phyloP scores from a whole-genome alignment of 2,797 vertebrate species.

The Leptoclinus maculatus region DNA sequence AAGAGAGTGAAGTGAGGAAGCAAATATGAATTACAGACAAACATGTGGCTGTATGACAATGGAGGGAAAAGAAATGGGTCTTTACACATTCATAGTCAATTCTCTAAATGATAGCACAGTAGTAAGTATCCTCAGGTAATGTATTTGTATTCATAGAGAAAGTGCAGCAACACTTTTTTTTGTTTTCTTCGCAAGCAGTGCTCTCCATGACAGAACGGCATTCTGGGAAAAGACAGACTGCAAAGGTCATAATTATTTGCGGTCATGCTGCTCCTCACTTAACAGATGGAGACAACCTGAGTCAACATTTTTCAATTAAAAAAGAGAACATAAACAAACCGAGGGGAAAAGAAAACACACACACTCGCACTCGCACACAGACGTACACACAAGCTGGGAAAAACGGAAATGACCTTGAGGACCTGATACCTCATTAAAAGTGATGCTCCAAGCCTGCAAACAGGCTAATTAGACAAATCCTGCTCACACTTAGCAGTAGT shows the following conservation, averaged over 20 bases:
- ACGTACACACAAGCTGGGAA: constrained; percentile 63
- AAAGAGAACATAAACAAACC: constrained; percentile 77
- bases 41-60: constrained; percentile 56
- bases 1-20: constrained; percentile 59
- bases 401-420: constrained; percentile 82
- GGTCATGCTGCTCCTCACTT: constrained; percentile 78
- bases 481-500: constrained; percentile 76
- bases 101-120: constrained; percentile 59
- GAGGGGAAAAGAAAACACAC: constrained; percentile 66
- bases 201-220: constrained; percentile 53
- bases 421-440: constrained; percentile 85
- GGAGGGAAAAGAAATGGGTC: constrained; percentile 58
- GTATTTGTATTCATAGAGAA: constrained; percentile 70
- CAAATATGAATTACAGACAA: constrained; percentile 77
- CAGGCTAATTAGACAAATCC: constrained; percentile 82
- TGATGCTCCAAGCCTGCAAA: constrained; percentile 78
- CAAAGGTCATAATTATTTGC: constrained; percentile 82
- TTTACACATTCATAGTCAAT: constrained; percentile 73
- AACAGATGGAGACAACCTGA: constrained; percentile 84
- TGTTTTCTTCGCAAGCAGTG: constrained; percentile 23
- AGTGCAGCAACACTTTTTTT: constrained; percentile 42
- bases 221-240: constrained; percentile 68
- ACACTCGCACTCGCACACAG: constrained; percentile 35
- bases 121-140: constrained; percentile 59
- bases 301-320: constrained; percentile 84